phyloP scores from a whole-genome alignment of 1,140 invertebrate species.

The Steinernema feltiae region DNA sequence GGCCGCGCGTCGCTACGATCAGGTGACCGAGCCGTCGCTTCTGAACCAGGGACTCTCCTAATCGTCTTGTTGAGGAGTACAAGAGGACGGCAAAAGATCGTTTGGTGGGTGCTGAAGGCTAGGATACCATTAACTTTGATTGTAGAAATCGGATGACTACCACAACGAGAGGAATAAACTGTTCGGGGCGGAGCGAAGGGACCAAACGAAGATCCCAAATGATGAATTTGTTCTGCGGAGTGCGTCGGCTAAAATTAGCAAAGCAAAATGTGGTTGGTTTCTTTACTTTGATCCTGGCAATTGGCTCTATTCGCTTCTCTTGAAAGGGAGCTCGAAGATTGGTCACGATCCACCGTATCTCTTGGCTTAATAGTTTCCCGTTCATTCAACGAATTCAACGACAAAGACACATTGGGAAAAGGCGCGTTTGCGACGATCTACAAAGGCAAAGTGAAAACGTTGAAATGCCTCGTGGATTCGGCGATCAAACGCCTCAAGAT shows the following conservation, averaged over 20 bases:
- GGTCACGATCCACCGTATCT: background rate
- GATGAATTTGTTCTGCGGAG: background rate
- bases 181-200: background rate
- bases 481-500: background rate
- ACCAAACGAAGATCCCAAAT: background rate
- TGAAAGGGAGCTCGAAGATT: background rate
- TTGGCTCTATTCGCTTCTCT: background rate
- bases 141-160: background rate
- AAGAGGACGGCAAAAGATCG: background rate
- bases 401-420: background rate
- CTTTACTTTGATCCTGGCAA: too few relatives aligned
- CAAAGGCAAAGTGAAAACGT: background rate
- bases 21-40: background rate
- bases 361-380: too few relatives aligned
- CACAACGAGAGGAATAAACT: background rate
- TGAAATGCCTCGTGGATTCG: background rate
- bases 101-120: too few relatives aligned
- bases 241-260: background rate
- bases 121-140: too few relatives aligned
- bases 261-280: too few relatives aligned
- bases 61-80: background rate
- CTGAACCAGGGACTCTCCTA: slow-evolving; percentile 1
- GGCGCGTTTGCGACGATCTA: background rate
- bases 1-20: background rate
- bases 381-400: background rate